Conservation (phyloP, 2,888 invertebrate species). For the Zele albiditarsus region DNA sequence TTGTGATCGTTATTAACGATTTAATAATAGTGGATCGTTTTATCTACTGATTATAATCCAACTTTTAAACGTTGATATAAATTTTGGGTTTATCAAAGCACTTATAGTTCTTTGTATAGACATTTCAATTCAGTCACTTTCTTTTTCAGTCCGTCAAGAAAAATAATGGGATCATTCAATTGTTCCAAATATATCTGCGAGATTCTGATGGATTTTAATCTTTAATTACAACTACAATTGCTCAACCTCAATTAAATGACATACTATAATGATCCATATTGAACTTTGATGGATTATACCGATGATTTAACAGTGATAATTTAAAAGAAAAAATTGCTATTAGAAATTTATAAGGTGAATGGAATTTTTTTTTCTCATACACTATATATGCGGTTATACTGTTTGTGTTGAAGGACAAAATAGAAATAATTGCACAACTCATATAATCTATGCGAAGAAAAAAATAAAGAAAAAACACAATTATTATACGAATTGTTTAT, state of each 20-base stretch:
- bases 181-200: too few relatives aligned
- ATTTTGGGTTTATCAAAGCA: background rate
- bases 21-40: constrained; percentile 23
- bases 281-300: too few relatives aligned
- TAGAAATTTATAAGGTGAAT: background rate
- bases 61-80: constrained; percentile 15
- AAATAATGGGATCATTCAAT: too few relatives aligned
- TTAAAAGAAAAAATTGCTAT: background rate
- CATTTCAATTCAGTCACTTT: background rate
- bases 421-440: background rate
- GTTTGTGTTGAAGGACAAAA: background rate
- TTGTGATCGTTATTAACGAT: constrained; percentile 21
- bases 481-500: background rate
- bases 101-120: background rate
- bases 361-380: background rate
- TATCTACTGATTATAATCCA: constrained; percentile 28
- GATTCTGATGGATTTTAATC: too few relatives aligned
- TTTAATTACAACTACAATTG: too few relatives aligned
- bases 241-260: too few relatives aligned
- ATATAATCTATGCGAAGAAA: background rate
- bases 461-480: background rate
- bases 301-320: background rate
- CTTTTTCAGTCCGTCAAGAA: too few relatives aligned
- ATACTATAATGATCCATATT: too few relatives aligned
- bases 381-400: background rate